phyloP scores from a whole-genome alignment of 2,888 invertebrate genomes.

The Morpho helenor region DNA sequence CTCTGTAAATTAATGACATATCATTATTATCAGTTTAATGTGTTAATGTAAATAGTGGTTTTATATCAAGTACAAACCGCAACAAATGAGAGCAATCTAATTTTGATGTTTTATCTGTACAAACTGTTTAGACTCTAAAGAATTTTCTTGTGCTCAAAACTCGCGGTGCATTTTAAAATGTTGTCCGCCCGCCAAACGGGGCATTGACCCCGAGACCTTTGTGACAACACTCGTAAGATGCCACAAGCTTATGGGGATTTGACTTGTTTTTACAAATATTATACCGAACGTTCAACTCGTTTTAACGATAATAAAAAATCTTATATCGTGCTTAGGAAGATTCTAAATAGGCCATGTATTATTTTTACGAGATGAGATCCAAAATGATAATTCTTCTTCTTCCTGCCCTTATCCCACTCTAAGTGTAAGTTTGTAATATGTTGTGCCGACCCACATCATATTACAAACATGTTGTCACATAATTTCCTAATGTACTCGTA shows the following conservation, averaged over 20 bases:
- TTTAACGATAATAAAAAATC: neutral
- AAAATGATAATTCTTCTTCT: too few species aligned
- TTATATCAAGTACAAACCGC: too few species aligned
- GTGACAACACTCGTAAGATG: conserved; percentile 73
- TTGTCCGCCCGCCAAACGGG: conserved; percentile 71
- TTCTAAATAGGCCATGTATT: neutral
- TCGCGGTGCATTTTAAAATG: conserved; percentile 63
- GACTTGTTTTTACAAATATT: conserved; percentile 16
- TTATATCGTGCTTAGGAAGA: conserved; percentile 4
- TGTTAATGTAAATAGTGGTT: too few species aligned
- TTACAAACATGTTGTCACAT: too few species aligned
- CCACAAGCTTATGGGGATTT: conserved; percentile 32
- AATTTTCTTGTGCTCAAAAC: conserved; percentile 25
- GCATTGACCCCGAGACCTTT: conserved; percentile 68
- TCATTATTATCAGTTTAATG: too few species aligned
- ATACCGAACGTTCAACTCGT: conserved; percentile 15
- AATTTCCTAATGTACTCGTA: too few species aligned
- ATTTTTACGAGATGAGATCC: too few species aligned
- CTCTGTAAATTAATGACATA: too few species aligned
- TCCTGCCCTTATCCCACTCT: too few species aligned
- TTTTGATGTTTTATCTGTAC: neutral
- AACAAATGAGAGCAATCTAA: neutral
- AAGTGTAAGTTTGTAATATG: too few species aligned
- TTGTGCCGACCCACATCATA: too few species aligned
- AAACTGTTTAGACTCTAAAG: conserved; percentile 11